Percentiles rank a stretch among this genome's conserved stretches.
Evolutionary conservation across 2,888 invertebrate species (phyloP).

Genomic region (Brassicogethes aeneus): DNA sequence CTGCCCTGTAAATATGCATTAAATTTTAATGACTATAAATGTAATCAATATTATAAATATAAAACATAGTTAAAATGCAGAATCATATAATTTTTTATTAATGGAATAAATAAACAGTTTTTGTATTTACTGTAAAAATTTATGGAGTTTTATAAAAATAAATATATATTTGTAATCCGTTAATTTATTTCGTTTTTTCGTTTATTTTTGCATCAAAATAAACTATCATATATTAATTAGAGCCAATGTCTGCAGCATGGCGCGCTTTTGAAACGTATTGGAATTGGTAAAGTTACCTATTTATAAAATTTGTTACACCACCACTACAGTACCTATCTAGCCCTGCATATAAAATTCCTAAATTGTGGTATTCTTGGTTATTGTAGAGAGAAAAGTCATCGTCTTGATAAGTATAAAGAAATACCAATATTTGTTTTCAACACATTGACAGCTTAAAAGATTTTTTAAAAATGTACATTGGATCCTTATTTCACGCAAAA

Average conservation of each 20-base stretch:
- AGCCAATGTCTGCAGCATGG: slow-evolving; percentile 18
- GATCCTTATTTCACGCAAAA: too few relatives aligned
- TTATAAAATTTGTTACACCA: slow-evolving; percentile 18
- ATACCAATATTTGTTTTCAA: too few relatives aligned
- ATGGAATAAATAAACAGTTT: slow-evolving; percentile 22
- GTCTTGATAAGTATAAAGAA: too few relatives aligned
- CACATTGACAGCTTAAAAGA: too few relatives aligned
- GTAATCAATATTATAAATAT: slow-evolving; percentile 4
- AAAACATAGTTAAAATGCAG: slow-evolving; percentile 11
- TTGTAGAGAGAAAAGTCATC: too few relatives aligned
- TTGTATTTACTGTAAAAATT: slow-evolving; percentile 19
- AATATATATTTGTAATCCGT: slow-evolving; percentile 8
- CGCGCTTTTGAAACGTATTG: slow-evolving; percentile 21
- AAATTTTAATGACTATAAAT: slow-evolving; percentile 3
- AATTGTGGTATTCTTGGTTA: too few relatives aligned
- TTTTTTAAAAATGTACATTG: too few relatives aligned
- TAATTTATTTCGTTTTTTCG: slow-evolving; percentile 8
- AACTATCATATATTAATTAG: slow-evolving; percentile 20
- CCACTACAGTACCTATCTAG: too few relatives aligned
- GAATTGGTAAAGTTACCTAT: slow-evolving; percentile 23
- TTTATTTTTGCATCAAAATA: slow-evolving; percentile 14
- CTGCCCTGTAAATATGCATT: slow-evolving; percentile 1
- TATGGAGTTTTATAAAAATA: slow-evolving; percentile 14
- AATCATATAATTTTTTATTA: slow-evolving; percentile 19
- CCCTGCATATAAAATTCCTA: too few relatives aligned